These are phyloP conservation scores for Muntiacus muntjak DNA, from an alignment of 2,113 vertebrate species.

Conservation along the genomic window DNA sequence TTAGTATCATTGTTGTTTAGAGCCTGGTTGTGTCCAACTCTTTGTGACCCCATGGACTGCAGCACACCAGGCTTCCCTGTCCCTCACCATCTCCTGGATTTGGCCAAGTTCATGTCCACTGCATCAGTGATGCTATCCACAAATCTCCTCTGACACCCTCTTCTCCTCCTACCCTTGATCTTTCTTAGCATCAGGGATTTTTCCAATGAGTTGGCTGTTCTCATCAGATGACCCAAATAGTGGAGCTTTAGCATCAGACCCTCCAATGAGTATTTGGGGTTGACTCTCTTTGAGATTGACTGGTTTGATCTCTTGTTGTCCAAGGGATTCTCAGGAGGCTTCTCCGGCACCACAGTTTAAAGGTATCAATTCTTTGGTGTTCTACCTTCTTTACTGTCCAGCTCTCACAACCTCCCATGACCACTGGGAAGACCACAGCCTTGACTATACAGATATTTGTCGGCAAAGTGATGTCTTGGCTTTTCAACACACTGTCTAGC, in stretches of 20 bases:
- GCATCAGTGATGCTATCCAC: neutral
- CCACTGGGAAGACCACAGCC: neutral
- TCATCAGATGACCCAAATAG: neutral
- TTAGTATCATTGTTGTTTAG: neutral
- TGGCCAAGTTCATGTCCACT: neutral
- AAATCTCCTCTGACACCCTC: neutral
- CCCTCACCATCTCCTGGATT: neutral
- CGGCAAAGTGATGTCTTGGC: neutral
- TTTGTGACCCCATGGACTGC: neutral
- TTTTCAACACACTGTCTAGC: neutral
- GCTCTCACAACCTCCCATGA: neutral
- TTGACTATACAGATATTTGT: neutral
- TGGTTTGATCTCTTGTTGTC: neutral
- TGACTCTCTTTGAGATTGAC: neutral
- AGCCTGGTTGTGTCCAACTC: fast-evolving
- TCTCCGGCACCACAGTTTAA: fast-evolving
- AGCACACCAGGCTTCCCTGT: neutral
- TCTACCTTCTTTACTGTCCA: neutral
- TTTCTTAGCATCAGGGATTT: neutral
- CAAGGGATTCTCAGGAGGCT: neutral
- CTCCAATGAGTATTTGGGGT: neutral
- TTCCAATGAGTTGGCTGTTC: neutral
- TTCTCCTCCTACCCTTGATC: neutral
- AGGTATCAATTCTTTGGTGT: neutral
- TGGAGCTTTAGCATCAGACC: neutral